Evolutionary conservation across 2,113 vertebrate genomes (phyloP), one percentile per base, ranked within the genome.

Genomic region (Nothobranchius kuhntae): DNA sequence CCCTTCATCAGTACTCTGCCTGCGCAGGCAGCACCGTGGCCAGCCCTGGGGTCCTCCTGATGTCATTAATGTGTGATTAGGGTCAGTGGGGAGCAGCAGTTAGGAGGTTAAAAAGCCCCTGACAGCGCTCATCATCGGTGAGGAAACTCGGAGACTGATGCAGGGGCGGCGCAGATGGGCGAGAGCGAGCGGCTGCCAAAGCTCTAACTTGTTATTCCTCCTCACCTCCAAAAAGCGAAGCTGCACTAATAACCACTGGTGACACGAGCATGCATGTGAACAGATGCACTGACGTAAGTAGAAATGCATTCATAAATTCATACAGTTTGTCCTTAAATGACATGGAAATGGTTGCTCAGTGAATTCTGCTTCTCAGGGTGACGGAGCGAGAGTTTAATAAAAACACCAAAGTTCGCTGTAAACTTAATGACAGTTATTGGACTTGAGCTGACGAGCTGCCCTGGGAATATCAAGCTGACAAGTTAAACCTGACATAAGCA

Each of bases 61-160:
- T 96, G 96, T 96, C 96, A 97, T 97, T 96, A 98, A 96, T 96
- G 95, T 95, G 95, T 96, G 96, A 98, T 98, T 98, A 97, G 95
- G 95, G 96, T 94, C 94, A 93, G 95, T 96, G 95, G 96, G 96
- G 96, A 96, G 94, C 93, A 95, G 95, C 95, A 96, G 95, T 97
- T 96, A 97, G 95, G 95, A 97, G 95, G 95, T 97, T 97, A 97
- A 98, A 97, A 96, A 97, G 96, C 95, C 95, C 95, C 95, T 96
- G 96, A 97, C 95, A 96, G 94, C 94, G 95, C 94, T 96, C 95
- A 95, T 95, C 95, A 96, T 95, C 64, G 94, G 91, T 93, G 94
- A 95, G 95, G 95, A 94, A 96, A 96, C 94, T 94, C 95, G 93
- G 95, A 96, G 96, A 97, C 95, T 91, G 94, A 95, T 94, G 94